phyloP scores from a whole-genome alignment of 2,797 vertebrate genomes.

The Xenops minutus region DNA sequence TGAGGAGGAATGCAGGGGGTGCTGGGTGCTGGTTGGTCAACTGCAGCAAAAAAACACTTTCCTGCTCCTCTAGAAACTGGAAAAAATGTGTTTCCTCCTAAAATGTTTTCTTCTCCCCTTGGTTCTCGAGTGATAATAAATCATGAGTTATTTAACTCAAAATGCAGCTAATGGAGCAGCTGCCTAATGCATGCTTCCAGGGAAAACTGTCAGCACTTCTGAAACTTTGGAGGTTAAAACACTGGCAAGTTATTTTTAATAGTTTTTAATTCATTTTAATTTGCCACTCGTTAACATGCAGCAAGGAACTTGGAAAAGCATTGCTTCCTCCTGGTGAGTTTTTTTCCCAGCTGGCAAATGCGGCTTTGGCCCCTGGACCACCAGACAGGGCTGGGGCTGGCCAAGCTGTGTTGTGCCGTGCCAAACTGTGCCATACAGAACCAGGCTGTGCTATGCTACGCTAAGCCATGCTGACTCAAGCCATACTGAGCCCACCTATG shows the following conservation, averaged over 20 bases:
- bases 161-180: constrained; percentile 9
- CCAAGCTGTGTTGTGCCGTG: not conserved
- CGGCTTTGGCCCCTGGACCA: not conserved
- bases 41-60: not conserved
- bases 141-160: constrained; percentile 2
- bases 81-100: not conserved
- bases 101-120: not conserved
- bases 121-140: not conserved
- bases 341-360: accelerated
- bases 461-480: not conserved
- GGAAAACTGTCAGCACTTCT: not conserved
- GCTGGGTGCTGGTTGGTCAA: not conserved
- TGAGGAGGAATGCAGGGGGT: accelerated
- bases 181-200: not conserved
- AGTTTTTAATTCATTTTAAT: not conserved
- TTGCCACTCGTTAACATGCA: not conserved
- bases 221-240: not conserved
- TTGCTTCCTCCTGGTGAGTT: accelerated
- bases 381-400: not conserved
- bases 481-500: not conserved
- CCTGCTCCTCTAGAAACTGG: not conserved
- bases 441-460: not conserved
- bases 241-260: not conserved
- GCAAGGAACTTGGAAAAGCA: not conserved
- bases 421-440: not conserved